Base-by-base conservation (phyloP, 2,113 vertebrate genomes). In the Cavia porcellus region DNA sequence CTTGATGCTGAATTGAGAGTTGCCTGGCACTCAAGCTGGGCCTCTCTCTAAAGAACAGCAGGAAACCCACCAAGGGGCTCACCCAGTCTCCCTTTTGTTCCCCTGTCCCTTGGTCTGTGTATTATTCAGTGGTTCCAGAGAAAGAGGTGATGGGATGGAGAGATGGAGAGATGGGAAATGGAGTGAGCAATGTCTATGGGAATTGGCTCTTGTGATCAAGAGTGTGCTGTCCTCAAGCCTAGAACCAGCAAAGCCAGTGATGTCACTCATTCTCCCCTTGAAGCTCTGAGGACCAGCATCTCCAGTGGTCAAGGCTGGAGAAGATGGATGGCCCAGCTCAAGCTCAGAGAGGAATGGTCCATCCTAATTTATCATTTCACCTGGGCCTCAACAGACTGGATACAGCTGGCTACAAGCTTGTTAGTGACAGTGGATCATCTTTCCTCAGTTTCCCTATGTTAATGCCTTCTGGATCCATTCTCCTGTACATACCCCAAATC, bases 231-330 rank as follows among this genome's bases (percentile, higher is more conserved):
- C 47, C 15, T 5, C 25, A 13, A 57, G 13, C 20, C 35, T 5
- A 72, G 62, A 9, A 45, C 22, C 50, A 17, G 11, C 30, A 2
- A 22, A 55, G 28, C 61, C 13, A 47, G 25, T 19, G 0, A 11
- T 24, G 5, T 22, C 1, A 19, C 22, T 25, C 20, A 4, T 38
- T 38, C 47, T 0, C 20, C 35, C 3, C 4, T 2, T 5, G 17
- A 32, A 32, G 30, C 28, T 17, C n/a, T 38, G 30, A 55, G 35
- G 38, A 1, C 11, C n/a, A 64, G 15, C 3, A 57, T 28, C 17
- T 6, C 47, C 0, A 0, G 13, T 0, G 8, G 13, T 7, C n/a
- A 45, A 47, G 20, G 35, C 9, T 0, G 28, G 17, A 13, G 24
- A 61, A n/a, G 22, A 35, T 4, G 0, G 2, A 24, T 22, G 30